Evolutionary conservation across 2,888 invertebrate species (phyloP).

Genomic region (Cerastoderma edule): DNA sequence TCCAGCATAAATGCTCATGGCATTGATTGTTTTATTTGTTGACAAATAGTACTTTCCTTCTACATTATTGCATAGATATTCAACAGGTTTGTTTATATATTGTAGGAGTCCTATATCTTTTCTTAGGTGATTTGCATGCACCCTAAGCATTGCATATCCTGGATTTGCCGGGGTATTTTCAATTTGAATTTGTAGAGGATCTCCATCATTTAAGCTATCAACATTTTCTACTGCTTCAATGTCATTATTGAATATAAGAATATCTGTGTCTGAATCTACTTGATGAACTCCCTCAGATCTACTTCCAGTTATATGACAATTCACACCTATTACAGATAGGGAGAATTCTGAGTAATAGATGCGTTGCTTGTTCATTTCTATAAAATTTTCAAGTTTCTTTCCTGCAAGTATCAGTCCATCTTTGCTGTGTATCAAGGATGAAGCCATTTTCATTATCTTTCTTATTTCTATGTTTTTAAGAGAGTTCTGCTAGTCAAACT

Average conservation of each 20-base stretch:
- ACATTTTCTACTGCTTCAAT: slow-evolving; percentile 1
- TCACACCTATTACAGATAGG: not conserved
- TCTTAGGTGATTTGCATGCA: not conserved
- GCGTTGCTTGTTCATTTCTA: not conserved
- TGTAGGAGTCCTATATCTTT: not conserved
- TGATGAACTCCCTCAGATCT: slow-evolving; percentile 13
- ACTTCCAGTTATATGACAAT: slow-evolving; percentile 9
- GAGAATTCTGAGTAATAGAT: not conserved
- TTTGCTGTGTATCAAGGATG: too few relatives aligned
- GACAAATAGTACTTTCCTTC: slow-evolving; percentile 10
- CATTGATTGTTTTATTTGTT: slow-evolving; percentile 1
- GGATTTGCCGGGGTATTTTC: not conserved
- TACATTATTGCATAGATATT: not conserved
- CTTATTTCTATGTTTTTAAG: too few relatives aligned
- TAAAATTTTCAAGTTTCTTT: not conserved
- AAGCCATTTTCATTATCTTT: too few relatives aligned
- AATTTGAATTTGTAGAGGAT: not conserved
- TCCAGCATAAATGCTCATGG: slow-evolving; percentile 1
- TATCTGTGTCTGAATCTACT: not conserved
- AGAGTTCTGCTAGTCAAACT: too few relatives aligned
- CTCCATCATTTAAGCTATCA: not conserved
- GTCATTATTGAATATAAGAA: not conserved
- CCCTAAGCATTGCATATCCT: slow-evolving; percentile 7
- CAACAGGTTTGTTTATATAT: not conserved
- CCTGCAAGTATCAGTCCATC: too few relatives aligned